Base-by-base conservation (phyloP, 2,113 vertebrate species). In the Lepus americanus region DNA sequence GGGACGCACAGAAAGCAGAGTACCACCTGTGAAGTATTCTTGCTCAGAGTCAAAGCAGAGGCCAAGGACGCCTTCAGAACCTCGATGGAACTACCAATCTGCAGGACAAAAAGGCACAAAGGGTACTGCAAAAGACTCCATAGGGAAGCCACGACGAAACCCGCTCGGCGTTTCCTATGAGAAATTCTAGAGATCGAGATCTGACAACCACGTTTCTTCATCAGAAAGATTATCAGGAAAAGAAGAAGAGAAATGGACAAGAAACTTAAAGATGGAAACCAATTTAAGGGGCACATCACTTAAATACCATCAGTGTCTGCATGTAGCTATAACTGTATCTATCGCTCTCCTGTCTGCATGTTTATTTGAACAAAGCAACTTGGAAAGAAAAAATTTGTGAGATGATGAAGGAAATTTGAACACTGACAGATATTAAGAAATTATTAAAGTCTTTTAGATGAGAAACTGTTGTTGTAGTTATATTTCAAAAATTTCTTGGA, bases 351-450 rank as follows among this genome's bases (percentile, higher is more conserved):
- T 78, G 7, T 49, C 16, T 16, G 39, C 49, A 27, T 64, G 72
- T 25, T 64, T 23, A 87, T 59, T 78, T 87, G n/a, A 90, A 39
- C 23, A 70, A 82, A 83, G 29, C 16, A 78, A 84, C 23, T 8
- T 16, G 63, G 66, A 51, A 49, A 69, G 70, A 87, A 92, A 69
- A 91, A 80, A 74, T 31, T 69, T n/a, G 36, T 33, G 67, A 76
- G 69, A 94, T 27, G 31, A 51, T 29, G 39, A 80, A 93, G 70
- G 59, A 94, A 82, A 76, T 39, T 16, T 85, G 36, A 86, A 82
- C 64, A 76, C 6, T 69, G 5, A 31, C 14, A n/a, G 51, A 69
- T 19, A 86, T 27, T 59, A 79, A 91, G 27, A 73, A 87, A 74
- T 61, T 61, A 59, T 84, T 70, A 20, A 55, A 27, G 25, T 4